Conservation (phyloP, 2,797 vertebrate species). For the Gobio occitaniae region DNA sequence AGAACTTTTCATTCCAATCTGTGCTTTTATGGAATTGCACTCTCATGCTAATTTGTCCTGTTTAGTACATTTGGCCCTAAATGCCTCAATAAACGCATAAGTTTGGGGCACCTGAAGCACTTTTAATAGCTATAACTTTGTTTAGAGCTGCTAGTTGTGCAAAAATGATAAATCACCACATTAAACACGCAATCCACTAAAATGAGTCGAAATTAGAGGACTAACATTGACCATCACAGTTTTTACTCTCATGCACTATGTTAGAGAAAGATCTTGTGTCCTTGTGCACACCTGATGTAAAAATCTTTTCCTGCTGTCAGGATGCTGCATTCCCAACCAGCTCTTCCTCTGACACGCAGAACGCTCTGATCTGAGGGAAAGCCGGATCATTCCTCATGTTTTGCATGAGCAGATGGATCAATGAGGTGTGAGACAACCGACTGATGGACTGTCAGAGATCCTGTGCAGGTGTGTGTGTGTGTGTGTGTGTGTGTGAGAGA, state of each 20-base stretch:
- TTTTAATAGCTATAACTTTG: neutral
- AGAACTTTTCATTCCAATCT: too few relatives aligned
- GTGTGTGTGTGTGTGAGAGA: too few relatives aligned
- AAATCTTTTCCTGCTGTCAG: neutral
- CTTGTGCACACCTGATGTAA: neutral
- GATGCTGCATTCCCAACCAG: neutral
- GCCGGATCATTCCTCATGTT: neutral
- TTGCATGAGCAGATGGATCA: constrained; percentile 6
- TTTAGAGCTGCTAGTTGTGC: neutral
- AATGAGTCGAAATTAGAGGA: neutral
- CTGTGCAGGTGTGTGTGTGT: neutral
- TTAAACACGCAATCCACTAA: neutral
- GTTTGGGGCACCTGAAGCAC: neutral
- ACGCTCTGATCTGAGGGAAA: neutral
- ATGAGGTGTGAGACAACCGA: constrained; percentile 12
- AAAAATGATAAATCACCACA: neutral
- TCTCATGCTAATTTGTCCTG: too few relatives aligned
- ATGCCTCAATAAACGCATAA: neutral
- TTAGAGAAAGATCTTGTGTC: neutral
- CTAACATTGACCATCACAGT: neutral
- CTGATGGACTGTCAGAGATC: constrained; percentile 12
- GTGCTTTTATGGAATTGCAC: too few relatives aligned
- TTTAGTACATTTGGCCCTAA: too few relatives aligned
- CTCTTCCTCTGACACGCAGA: neutral
- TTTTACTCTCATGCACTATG: neutral